Evolutionary conservation across 2,113 vertebrate species (phyloP), one percentile per base, ranked within the genome.

Genomic region (Sylvilagus bachmani): DNA sequence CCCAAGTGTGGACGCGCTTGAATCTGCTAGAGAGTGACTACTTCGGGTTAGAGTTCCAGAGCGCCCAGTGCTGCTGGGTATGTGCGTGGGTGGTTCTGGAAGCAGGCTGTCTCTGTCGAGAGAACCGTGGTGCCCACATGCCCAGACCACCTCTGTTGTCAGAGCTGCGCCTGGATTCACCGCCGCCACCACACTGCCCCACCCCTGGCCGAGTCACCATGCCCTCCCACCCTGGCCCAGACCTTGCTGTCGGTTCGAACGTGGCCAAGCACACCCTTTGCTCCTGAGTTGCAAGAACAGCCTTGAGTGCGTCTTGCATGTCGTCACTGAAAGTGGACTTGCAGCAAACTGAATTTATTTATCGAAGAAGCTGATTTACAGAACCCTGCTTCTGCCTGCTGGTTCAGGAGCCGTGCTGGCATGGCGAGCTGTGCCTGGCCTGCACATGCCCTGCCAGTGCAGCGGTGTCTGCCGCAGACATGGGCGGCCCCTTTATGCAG

Each of bases 21-120:
- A 99, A 99, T 97, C 98, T 99, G 97, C 98, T 99, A 16, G 99
- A 99, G 96, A 99, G 98, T 0, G 99, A 99, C 98, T 99, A 99
- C 98, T 99, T 99, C 95, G 99, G 99, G 84, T 98, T 99, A 67
- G 99, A 99, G 98, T 99, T 99, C 97, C 99, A 99, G 97, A 99
- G 99, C 86, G 96, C 98, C 93, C 99, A 98, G 95, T 98, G 99
- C 90, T 99, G 97, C 88, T 99, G 99, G 99, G 99, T 99, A 98
- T 0, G 99, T 99, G 96, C 58, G 55, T 25, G 38, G 49, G 25
- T n/a, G 8, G 25, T 82, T 58, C 51, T 44, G 17, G 79, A 55
- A 62, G 17, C 9, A 2, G 27, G 36, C n/a, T 67, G 0, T 21
- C 3, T 29, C 2, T 64, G 13, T n/a, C 10, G 19, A 33, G 5